Evolutionary conservation across 2,113 vertebrate species (phyloP).

Genomic region (Dipodomys ordii): DNA sequence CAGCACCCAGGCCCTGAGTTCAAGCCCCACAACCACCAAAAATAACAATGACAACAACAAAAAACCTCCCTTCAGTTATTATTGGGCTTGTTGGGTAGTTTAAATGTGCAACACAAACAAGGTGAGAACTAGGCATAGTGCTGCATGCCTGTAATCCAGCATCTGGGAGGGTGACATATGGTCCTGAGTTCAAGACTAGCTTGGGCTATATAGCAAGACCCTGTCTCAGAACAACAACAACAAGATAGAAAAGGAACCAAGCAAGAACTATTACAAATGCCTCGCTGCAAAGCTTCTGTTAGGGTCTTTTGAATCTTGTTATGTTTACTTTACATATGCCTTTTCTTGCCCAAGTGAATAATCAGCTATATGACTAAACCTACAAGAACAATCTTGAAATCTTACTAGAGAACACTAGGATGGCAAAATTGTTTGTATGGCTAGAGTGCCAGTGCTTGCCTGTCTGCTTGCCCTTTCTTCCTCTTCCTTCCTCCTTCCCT

Average conservation of each 20-base stretch:
- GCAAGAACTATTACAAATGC: slow-evolving; percentile 13
- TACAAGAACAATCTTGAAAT: background rate
- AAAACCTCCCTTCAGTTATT: background rate
- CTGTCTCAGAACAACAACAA: background rate
- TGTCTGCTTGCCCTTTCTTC: too few species aligned
- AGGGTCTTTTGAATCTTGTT: slow-evolving; percentile 1
- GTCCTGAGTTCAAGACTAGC: background rate
- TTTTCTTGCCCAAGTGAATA: background rate
- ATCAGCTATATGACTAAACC: background rate
- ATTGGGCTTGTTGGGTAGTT: slow-evolving; percentile 6
- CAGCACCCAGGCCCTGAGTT: too few species aligned
- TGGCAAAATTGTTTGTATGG: background rate
- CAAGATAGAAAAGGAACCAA: background rate
- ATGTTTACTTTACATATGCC: background rate
- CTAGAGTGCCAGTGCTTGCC: background rate
- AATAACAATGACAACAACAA: too few species aligned
- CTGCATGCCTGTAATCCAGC: background rate
- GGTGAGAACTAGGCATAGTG: background rate
- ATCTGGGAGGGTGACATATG: background rate
- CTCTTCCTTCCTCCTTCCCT: too few species aligned
- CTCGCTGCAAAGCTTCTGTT: slow-evolving; percentile 27
- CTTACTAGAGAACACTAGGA: background rate
- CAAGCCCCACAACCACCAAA: too few species aligned
- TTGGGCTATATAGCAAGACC: background rate
- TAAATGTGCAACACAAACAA: background rate